Evolutionary conservation across 1,140 invertebrate genomes (phyloP).

Genomic region (Brachionus angularis): DNA sequence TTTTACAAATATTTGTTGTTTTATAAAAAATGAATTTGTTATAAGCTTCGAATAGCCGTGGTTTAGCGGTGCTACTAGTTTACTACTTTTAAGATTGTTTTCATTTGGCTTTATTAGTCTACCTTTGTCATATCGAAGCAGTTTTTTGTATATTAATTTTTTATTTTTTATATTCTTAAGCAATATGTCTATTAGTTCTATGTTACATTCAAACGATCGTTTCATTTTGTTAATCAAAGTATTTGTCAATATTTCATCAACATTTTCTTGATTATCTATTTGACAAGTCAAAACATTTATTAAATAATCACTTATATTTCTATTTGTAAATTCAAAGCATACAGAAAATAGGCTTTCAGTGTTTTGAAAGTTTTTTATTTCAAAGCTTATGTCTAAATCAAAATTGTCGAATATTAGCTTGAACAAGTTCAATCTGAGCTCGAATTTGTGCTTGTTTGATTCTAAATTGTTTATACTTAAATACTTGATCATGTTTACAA

Average conservation of each 20-base stretch:
- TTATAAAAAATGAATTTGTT: slow-evolving; percentile 17
- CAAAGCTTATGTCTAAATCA: background rate
- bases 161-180: slow-evolving; percentile 16
- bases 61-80: background rate
- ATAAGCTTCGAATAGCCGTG: background rate
- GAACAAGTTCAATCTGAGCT: slow-evolving; percentile 5
- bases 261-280: background rate
- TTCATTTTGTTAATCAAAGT: slow-evolving; percentile 23
- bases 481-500: background rate
- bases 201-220: slow-evolving; percentile 2
- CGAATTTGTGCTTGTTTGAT: background rate
- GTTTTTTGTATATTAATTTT: slow-evolving; percentile 15
- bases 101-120: background rate
- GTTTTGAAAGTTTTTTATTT: background rate
- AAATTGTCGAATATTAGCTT: background rate
- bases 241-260: background rate
- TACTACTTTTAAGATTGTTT: slow-evolving; percentile 15
- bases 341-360: background rate
- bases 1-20: slow-evolving; percentile 9
- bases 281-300: background rate
- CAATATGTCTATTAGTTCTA: slow-evolving; percentile 12
- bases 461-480: slow-evolving; percentile 3
- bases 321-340: slow-evolving; percentile 5
- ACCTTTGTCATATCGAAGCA: background rate
- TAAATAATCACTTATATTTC: background rate